Evolutionary conservation across 2,888 invertebrate species (phyloP).

Genomic region (Dioctria rufipes): DNA sequence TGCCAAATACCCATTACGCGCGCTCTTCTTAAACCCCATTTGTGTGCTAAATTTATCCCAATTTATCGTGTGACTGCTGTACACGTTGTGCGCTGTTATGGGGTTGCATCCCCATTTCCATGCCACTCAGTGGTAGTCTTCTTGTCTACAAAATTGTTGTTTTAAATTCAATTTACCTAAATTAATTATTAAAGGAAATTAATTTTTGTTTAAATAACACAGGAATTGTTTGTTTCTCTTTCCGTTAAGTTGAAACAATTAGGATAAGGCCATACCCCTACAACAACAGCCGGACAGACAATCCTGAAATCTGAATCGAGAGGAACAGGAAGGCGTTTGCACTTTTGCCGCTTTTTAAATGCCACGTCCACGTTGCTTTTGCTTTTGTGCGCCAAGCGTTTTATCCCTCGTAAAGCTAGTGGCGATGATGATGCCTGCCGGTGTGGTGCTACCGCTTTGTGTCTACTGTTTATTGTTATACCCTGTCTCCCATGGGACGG

Average conservation of each 20-base stretch:
- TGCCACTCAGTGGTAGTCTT: no score
- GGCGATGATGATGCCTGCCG: not conserved
- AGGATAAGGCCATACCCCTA: not conserved
- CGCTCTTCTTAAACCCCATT: no score
- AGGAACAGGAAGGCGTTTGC: constrained; percentile 13
- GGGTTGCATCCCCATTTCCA: no score
- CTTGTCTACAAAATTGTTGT: constrained; percentile 36
- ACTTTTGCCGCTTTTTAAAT: constrained; percentile 26
- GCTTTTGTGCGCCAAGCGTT: not conserved
- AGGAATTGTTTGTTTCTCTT: not conserved
- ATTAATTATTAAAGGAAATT: constrained; percentile 54
- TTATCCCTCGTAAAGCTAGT: not conserved
- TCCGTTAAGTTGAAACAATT: not conserved
- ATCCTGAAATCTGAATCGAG: not conserved
- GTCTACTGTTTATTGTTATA: constrained; percentile 41
- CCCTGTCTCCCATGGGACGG: constrained; percentile 18
- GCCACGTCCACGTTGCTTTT: constrained; percentile 6
- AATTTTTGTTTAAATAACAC: constrained; percentile 51
- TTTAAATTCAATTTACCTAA: constrained; percentile 46
- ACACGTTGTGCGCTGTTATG: no score
- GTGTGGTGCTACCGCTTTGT: not conserved
- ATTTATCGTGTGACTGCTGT: no score
- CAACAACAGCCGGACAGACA: not conserved
- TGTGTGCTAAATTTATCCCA: no score
- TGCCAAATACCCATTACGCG: no score